Percentiles rank a stretch among this genome's conserved stretches.
Conservation (phyloP, 2,797 vertebrate species). For the Peromyscus melanophrys region DNA sequence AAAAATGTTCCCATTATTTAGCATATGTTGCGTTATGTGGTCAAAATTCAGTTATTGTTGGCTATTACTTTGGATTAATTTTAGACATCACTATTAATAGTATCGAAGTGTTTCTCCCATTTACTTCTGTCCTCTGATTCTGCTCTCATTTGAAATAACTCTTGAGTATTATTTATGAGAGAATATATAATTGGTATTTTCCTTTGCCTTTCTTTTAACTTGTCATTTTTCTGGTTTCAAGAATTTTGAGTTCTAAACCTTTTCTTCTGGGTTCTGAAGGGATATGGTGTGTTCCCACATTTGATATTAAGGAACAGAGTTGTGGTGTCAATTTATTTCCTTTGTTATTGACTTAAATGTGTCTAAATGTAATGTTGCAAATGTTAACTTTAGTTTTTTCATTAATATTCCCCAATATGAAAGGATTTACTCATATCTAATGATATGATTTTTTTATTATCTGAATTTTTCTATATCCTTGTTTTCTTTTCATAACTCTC, state of each 20-base stretch:
- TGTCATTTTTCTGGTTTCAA: not conserved
- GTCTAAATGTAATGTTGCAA: not conserved
- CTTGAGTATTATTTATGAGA: not conserved
- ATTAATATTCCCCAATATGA: not conserved
- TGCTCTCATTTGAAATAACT: not conserved
- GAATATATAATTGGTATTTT: not conserved
- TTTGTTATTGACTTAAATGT: not conserved
- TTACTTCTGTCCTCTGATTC: not conserved
- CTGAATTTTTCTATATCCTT: not conserved
- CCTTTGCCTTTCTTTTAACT: not conserved
- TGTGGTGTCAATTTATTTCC: not conserved
- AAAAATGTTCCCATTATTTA: not conserved
- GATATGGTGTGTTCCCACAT: not conserved
- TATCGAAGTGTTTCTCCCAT: not conserved
- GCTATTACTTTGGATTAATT: not conserved
- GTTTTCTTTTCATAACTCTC: not conserved
- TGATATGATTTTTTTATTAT: not conserved
- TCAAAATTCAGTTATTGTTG: not conserved
- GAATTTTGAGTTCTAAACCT: not conserved
- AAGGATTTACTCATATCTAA: not conserved
- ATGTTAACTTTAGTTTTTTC: not conserved
- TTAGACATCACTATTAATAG: not conserved
- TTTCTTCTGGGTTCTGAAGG: not conserved
- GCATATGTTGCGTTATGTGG: not conserved
- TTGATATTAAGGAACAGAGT: not conserved